phyloP scores from a whole-genome alignment of 1,140 invertebrate genomes.

The Mamestra configurata region DNA sequence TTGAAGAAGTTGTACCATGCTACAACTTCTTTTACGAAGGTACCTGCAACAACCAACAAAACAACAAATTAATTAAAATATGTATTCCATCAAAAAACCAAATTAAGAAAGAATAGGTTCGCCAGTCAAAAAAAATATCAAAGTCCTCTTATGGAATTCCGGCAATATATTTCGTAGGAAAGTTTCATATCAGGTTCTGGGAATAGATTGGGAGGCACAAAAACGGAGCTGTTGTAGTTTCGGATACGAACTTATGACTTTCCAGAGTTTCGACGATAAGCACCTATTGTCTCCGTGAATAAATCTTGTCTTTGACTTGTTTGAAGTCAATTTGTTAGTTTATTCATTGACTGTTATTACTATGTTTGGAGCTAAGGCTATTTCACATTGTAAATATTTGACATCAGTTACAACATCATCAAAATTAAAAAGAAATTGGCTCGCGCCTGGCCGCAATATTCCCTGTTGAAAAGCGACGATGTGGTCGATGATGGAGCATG shows the following conservation, averaged over 20 bases:
- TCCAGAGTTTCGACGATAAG: constrained; percentile 2
- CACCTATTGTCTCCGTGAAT: constrained; percentile 1
- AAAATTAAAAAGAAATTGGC: too few species aligned
- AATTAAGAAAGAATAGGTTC: too few species aligned
- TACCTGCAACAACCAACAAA: too few species aligned
- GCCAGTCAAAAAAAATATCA: background rate
- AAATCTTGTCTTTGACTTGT: constrained; percentile 19
- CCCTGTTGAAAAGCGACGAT: too few species aligned
- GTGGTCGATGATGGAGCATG: too few species aligned
- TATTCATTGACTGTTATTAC: background rate
- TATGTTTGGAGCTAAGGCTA: too few species aligned
- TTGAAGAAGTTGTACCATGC: too few species aligned
- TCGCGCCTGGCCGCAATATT: too few species aligned
- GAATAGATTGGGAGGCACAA: constrained; percentile 8
- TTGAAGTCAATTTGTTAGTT: background rate
- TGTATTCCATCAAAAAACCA: background rate
- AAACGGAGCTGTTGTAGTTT: constrained; percentile 1
- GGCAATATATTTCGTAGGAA: background rate
- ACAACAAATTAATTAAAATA: too few species aligned
- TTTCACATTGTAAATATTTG: too few species aligned
- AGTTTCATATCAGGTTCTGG: background rate
- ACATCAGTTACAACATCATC: too few species aligned
- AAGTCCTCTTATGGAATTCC: background rate
- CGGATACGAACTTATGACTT: constrained; percentile 20
- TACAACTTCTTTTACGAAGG: too few species aligned